A percentile compares a stretch with the other conserved stretches of the same genome.
These are phyloP conservation scores for Sebastes steindachneri DNA, from an alignment of 2,797 vertebrate species.

Conservation along the genomic window DNA sequence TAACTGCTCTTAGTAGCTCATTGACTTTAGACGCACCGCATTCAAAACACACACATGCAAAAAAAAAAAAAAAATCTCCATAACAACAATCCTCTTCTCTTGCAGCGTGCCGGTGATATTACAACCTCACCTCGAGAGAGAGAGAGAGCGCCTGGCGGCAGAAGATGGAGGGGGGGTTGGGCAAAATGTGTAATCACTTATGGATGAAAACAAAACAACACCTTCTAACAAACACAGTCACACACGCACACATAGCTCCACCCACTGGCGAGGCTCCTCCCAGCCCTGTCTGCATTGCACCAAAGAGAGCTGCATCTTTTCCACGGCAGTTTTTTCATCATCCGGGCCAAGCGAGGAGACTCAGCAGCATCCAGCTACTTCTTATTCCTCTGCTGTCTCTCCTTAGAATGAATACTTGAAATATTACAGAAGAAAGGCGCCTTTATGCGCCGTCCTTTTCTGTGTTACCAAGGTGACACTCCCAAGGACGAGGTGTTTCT, in stretches of 20 bases:
- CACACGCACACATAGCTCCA: slow-evolving; percentile 33
- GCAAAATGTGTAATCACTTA: slow-evolving; percentile 30
- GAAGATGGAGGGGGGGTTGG: neutral
- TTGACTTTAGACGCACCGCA: slow-evolving; percentile 16
- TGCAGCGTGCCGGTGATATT: slow-evolving; percentile 23
- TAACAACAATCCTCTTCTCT: slow-evolving; percentile 17
- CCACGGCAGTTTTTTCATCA: slow-evolving; percentile 40
- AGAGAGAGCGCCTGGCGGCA: neutral
- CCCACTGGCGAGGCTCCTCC: slow-evolving; percentile 64
- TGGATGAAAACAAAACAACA: slow-evolving; percentile 49
- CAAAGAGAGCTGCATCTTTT: slow-evolving; percentile 77
- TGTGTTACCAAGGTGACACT: slow-evolving; percentile 26
- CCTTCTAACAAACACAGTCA: slow-evolving; percentile 25
- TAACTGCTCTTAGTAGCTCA: slow-evolving; percentile 47
- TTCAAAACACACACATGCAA: slow-evolving; percentile 7
- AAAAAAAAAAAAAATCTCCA: slow-evolving; percentile 3
- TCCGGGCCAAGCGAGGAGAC: slow-evolving; percentile 18
- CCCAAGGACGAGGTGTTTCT: slow-evolving; percentile 24
- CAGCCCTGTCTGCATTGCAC: slow-evolving; percentile 79
- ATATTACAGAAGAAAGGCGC: neutral
- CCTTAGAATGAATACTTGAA: neutral
- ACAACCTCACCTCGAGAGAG: slow-evolving; percentile 15
- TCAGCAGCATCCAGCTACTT: slow-evolving; percentile 50
- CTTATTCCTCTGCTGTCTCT: slow-evolving; percentile 2
- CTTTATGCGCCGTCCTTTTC: neutral